Base-by-base conservation (phyloP, 2,113 vertebrate genomes). In the Actenoides hombroni region DNA sequence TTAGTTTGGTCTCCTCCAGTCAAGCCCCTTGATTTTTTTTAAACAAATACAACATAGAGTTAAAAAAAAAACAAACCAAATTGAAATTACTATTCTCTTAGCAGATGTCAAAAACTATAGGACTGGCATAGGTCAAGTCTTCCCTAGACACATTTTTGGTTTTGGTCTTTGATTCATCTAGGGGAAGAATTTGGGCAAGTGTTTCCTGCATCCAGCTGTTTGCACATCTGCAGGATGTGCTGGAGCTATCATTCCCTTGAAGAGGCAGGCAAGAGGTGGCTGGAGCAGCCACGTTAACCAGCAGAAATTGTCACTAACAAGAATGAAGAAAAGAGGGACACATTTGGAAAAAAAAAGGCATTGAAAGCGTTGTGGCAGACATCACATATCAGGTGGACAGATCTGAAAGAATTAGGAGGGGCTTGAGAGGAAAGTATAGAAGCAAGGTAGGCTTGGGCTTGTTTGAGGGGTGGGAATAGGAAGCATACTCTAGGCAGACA, bases 311-410 rank as follows among this genome's bases (percentile, higher is more conserved):
- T 61, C 21, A 37, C 16, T 56, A 40, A 40, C n/a, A 31, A 59
- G 49, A 94, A 84, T 16, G 23, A 70, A 78, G 25, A 31, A n/a
- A 56, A 91, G 49, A 83, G n/a, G 56, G 57, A 40, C 25, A 42
- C 2, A 7, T 63, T 48, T 48, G 54, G 48, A 33, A 69, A 49
- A 40, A 65, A 39, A 74, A 60, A n/a, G 16, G 26, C 14, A 9
- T 5, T 51, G 42, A n/a, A 1, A 5, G 16, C 13, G 10, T 28
- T 44, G 53, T 5, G 1, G 33, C 0, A 3, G 51, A 63, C 9
- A 31, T 80, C 13, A 4, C 1, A 2, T 19, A 25, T 31, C 31
- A 61, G 19, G 20, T 76, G 42, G 13, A 71, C 13, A 44, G 20
- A 10, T 60, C 39, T 69, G 44, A 85, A 69, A 23, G 44, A 51